Evolutionary conservation across 2,888 invertebrate genomes (phyloP), one percentile per base, ranked within the genome.

Genomic region (Cephus rjabovi): DNA sequence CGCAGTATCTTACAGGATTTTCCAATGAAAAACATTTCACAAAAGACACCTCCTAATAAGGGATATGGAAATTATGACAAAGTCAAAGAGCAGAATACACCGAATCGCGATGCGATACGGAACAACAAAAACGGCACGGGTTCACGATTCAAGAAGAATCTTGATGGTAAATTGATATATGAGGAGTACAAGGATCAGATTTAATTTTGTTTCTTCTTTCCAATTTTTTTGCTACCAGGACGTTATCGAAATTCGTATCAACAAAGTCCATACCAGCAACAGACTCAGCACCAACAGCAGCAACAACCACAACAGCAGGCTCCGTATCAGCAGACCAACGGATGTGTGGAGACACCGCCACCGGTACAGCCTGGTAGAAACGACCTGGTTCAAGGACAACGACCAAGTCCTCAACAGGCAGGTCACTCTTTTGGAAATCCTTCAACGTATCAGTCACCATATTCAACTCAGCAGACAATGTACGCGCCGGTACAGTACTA

Each of bases 101-200:
- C 35, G 12, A 34, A 31, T 34, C 30, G 34, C 31, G 74, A 74
- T 31, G 33, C 76, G 40, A 69, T 35, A 69, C 4, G 23, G 74
- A 37, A 70, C 23, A 78, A 74, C 15, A 79, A 75, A 74, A 88
- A 85, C 30, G 79, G 82, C 31, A 56, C 85, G 68, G 86, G 86
- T 68, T 85, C 87, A 6, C 81, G 89, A 76, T 88, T 87, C 77
- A 88, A 87, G 68, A 88, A 82, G 79, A 86, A 82, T 79, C 79
- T 79, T 30, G 86, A 86, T 15, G 84, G 87, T 87, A 83, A 76
- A 83, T 80, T 4, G 15, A 40, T 40, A 40, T 1, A 40, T 0
- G 15, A 15, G 4, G 0, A 40, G 15, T 15, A 40, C 15, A 40
- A 40, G 15, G 15, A 40, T 40, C 40, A 15, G 15, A 40, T 40